Conservation (phyloP, 2,797 vertebrate species). For the Leptodactylus fallax region DNA sequence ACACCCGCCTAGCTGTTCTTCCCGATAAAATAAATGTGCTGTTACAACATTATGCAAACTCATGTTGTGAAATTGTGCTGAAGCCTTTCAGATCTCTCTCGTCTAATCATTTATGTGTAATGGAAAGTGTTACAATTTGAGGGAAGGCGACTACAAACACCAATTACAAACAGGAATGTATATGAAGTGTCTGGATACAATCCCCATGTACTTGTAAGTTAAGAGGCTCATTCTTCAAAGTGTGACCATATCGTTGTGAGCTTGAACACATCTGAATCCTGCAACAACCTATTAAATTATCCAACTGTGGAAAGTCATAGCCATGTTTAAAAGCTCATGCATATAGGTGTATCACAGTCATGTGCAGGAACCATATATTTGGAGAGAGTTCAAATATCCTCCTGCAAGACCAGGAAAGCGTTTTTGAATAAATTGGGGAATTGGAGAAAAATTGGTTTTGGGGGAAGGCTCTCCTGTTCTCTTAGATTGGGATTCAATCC, state of each 20-base stretch:
- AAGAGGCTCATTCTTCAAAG: not conserved
- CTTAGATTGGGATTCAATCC: no score
- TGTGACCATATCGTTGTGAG: not conserved
- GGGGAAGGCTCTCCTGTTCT: no score
- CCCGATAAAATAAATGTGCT: constrained; percentile 69
- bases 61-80: constrained; percentile 71
- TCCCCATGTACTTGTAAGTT: no score
- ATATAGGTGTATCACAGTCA: not conserved
- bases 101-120: constrained; percentile 66
- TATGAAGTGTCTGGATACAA: not conserved
- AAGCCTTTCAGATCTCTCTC: constrained; percentile 67
- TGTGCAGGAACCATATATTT: not conserved
- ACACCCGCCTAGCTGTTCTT: constrained; percentile 68
- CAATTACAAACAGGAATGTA: constrained; percentile 38
- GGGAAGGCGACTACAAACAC: constrained; percentile 65
- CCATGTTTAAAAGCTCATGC: not conserved
- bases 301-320: not conserved
- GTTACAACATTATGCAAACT: constrained; percentile 69
- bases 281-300: not conserved
- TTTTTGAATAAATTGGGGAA: no score
- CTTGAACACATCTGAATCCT: not conserved
- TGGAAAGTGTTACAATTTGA: constrained; percentile 74
- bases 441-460: no score
- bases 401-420: no score
- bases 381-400: no score